Evolutionary conservation across 2,888 invertebrate species (phyloP), one percentile per base, ranked within the genome.

Genomic region (Drosophila prostipennis): DNA sequence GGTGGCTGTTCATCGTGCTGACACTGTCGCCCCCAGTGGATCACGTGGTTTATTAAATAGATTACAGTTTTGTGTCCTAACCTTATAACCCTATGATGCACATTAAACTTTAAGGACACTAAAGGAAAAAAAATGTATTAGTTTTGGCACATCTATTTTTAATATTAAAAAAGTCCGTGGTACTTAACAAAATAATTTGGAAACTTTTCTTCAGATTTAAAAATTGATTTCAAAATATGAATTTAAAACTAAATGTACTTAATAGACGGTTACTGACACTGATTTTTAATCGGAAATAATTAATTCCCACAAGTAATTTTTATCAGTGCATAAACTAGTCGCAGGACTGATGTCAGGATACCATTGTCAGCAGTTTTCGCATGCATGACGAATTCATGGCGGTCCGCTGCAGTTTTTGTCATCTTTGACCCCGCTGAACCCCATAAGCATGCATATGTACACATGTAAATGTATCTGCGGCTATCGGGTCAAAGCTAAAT

Each of bases 31-130:
- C 77, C 55, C 64, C 68, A 63, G 63, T 64, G 60, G 71, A 53
- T 72, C 84, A 69, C 61, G 87, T 82, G 79, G 80, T 80, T 86
- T 86, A 82, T 82, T 83, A 86, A 82, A 82, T 86, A 86, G 82
- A 82, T 82, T 83, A 82, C 81, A 72, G 74, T 80, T 80, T 76
- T 78, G 74, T 76, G 71, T 71, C 72, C 60, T n/a, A 54, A 49
- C 49, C 76, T 65, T 76, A 72, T n/a, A n/a, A n/a, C n/a, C n/a
- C n/a, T n/a, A n/a, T n/a, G 70, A 52, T 69, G 69, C 68, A 48
- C 63, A 74, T 69, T 56, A 65, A 63, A 49, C 71, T 77, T 29
- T 23, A 26, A 1, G 26, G 26, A 6, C 26, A 26, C 26, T 26
- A 26, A 26, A 26, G 26, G 6, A 2, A 5, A 26, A 26, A 26